These are phyloP conservation scores for Nephrotoma guestfalica DNA, from an alignment of 2,888 invertebrate genomes.

Conservation along the genomic window DNA sequence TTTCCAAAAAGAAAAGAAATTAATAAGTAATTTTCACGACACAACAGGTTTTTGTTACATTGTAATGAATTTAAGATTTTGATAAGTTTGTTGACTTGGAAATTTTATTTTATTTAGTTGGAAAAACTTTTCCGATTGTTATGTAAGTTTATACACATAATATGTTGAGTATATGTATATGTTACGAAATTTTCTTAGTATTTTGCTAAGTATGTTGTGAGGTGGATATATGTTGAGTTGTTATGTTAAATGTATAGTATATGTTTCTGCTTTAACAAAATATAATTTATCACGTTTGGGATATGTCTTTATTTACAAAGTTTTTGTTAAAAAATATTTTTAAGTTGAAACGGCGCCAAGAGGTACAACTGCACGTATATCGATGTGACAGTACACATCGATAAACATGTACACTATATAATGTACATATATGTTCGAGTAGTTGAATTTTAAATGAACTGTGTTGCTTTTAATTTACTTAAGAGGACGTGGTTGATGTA, in stretches of 20 bases:
- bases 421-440: background rate
- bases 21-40: background rate
- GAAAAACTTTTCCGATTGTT: background rate
- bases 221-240: too few species aligned
- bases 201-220: too few species aligned
- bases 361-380: background rate
- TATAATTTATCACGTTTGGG: background rate
- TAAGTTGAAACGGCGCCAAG: background rate
- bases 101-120: background rate
- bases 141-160: background rate
- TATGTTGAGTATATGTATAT: background rate
- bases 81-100: background rate
- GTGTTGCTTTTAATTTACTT: too few species aligned
- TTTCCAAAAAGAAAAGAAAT: background rate
- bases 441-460: too few species aligned
- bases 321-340: background rate
- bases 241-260: background rate
- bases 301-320: background rate
- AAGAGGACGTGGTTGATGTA: too few species aligned
- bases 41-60: background rate
- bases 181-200: background rate
- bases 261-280: background rate
- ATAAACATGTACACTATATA: background rate
- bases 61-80: background rate
- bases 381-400: background rate